Evolutionary conservation across 2,797 vertebrate species (phyloP).

Genomic region (Delichon dasypus): DNA sequence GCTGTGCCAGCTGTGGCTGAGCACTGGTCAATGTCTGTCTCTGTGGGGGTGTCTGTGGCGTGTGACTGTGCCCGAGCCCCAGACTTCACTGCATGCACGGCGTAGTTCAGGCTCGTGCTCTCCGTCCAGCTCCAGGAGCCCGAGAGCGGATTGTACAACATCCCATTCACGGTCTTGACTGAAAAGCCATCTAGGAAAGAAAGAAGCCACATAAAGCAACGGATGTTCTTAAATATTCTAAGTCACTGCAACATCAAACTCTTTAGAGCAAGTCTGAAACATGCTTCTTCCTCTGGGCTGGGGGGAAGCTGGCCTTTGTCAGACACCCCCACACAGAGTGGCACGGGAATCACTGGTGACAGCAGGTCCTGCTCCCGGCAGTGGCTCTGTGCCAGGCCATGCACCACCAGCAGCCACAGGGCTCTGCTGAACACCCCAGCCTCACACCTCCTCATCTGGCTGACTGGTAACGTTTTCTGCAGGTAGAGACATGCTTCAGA

Average conservation of each 20-base stretch:
- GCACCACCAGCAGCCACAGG: background rate
- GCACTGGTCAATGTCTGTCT: background rate
- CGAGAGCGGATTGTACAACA: conserved; percentile 89
- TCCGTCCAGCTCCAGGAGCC: conserved; percentile 87
- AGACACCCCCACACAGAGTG: no score
- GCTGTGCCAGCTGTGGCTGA: background rate
- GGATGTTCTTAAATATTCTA: accelerated
- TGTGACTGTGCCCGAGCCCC: background rate
- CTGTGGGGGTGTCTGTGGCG: background rate
- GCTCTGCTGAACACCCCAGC: background rate
- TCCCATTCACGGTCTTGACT: conserved; percentile 86
- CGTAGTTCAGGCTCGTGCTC: conserved; percentile 89
- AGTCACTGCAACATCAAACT: background rate
- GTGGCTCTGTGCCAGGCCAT: background rate
- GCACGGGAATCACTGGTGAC: background rate
- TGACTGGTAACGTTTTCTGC: background rate
- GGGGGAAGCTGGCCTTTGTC: background rate
- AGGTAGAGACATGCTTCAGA: background rate
- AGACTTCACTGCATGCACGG: conserved; percentile 85
- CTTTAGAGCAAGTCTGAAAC: background rate
- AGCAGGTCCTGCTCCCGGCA: background rate
- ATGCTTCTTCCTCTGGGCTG: background rate
- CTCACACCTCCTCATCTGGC: background rate
- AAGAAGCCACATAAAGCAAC: background rate
- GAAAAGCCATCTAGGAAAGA: conserved; percentile 84